Conservation (phyloP, 2,797 vertebrate species). For the Poeciliopsis presidionis region DNA sequence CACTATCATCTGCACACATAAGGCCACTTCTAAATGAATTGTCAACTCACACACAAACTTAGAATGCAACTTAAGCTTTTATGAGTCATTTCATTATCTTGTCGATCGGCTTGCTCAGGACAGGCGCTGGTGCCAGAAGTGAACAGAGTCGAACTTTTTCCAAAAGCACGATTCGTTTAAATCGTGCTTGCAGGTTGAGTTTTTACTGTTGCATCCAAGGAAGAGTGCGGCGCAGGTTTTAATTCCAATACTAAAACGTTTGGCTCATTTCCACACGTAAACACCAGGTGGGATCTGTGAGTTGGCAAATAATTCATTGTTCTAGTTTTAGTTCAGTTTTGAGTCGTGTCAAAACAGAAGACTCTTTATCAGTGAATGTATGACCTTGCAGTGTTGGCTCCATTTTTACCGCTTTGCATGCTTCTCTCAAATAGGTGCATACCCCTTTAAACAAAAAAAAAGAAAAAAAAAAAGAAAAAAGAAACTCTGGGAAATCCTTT, state of each 20-base stretch:
- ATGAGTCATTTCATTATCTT: background rate
- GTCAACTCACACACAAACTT: background rate
- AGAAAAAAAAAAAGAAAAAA: constrained; percentile 6
- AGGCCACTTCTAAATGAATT: too few relatives aligned
- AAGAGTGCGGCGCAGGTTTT: constrained; percentile 25
- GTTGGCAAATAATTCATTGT: constrained; percentile 15
- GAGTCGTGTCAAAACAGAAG: constrained; percentile 21
- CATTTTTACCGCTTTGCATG: constrained; percentile 53
- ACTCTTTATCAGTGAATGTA: constrained; percentile 67
- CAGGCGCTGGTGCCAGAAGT: background rate
- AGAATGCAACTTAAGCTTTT: background rate
- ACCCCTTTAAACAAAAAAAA: constrained; percentile 44
- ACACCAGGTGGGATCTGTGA: background rate
- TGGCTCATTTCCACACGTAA: constrained; percentile 1
- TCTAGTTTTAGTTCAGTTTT: constrained; percentile 13
- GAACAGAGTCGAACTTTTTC: background rate
- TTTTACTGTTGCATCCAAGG: constrained; percentile 18
- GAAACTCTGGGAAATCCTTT: constrained; percentile 64
- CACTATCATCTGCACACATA: background rate
- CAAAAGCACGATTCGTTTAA: background rate
- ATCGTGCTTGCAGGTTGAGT: constrained; percentile 10
- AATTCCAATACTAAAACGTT: constrained; percentile 30
- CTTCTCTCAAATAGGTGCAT: constrained; percentile 44
- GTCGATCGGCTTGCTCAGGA: background rate
- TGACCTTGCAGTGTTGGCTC: constrained; percentile 51